phyloP scores from a whole-genome alignment of 1,140 invertebrate genomes.

The Medauroidea extradentata region DNA sequence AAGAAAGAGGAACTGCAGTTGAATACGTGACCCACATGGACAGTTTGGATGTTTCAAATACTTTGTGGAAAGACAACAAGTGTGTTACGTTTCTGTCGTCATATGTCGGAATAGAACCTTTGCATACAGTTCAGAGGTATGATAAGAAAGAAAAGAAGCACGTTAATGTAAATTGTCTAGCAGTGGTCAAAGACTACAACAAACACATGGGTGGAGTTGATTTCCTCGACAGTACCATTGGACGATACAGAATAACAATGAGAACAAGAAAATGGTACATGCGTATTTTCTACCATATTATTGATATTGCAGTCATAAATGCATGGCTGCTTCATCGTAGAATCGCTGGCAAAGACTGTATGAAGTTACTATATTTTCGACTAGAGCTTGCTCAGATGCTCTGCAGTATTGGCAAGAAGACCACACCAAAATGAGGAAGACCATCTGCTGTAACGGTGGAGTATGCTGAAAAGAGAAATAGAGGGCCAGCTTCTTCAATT shows the following conservation, averaged over 20 bases:
- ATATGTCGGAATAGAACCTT: not conserved
- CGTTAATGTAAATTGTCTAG: not conserved
- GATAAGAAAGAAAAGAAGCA: not conserved
- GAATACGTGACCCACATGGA: not conserved
- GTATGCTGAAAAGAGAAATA: too few species aligned
- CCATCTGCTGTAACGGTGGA: too few species aligned
- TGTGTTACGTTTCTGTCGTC: not conserved
- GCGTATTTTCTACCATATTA: conserved; percentile 31
- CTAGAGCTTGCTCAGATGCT: not conserved
- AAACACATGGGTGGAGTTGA: conserved; percentile 34
- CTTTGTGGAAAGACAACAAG: not conserved
- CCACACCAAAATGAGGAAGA: not conserved
- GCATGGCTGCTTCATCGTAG: conserved; percentile 9
- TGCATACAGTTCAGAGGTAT: not conserved
- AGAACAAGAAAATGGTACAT: conserved; percentile 24
- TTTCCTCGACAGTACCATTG: conserved; percentile 32
- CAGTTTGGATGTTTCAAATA: not conserved
- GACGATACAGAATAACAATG: conserved; percentile 26
- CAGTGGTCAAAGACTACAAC: not conserved
- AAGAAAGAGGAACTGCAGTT: not conserved
- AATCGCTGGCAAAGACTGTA: not conserved
- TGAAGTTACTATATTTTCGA: not conserved
- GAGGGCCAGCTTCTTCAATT: too few species aligned
- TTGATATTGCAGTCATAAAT: conserved; percentile 27
- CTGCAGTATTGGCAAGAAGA: not conserved